Percentiles rank a stretch among this genome's conserved stretches.
Evolutionary conservation across 2,888 invertebrate species (phyloP).

Genomic region (Elysia crispata): DNA sequence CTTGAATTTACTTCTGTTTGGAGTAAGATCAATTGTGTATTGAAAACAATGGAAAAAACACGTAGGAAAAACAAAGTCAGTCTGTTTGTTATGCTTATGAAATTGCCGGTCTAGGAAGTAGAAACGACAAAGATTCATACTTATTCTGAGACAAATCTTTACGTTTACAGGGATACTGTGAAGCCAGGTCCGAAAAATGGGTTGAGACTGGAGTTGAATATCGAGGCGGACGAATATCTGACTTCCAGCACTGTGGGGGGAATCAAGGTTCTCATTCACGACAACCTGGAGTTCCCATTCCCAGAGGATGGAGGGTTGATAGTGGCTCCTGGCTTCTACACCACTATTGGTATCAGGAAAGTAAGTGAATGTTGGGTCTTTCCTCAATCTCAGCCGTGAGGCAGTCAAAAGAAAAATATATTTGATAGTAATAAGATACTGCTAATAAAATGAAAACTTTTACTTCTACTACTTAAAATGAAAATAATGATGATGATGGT

Average conservation of each 20-base stretch:
- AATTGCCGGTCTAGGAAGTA: too few species aligned
- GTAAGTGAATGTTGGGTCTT: neutral
- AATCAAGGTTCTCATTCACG: slow-evolving; percentile 1
- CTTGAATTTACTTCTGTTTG: too few species aligned
- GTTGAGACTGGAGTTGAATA: neutral
- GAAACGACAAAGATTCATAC: too few species aligned
- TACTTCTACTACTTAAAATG: too few species aligned
- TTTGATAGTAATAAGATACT: too few species aligned
- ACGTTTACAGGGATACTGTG: neutral
- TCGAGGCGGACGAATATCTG: neutral
- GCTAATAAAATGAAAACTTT: too few species aligned
- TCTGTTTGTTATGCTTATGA: too few species aligned
- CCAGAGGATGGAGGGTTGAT: slow-evolving; percentile 10
- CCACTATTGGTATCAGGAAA: slow-evolving; percentile 12
- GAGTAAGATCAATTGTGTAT: too few species aligned
- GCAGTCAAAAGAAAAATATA: neutral
- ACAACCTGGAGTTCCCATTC: neutral
- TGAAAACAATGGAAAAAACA: too few species aligned
- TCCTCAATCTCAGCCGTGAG: neutral
- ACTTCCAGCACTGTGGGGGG: neutral
- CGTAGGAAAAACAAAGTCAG: too few species aligned
- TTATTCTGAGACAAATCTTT: too few species aligned
- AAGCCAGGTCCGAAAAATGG: neutral
- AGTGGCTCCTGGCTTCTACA: neutral
- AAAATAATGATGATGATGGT: too few species aligned